Conservation (phyloP, 2,113 vertebrate genomes). For the Spizaetus ornatus region DNA sequence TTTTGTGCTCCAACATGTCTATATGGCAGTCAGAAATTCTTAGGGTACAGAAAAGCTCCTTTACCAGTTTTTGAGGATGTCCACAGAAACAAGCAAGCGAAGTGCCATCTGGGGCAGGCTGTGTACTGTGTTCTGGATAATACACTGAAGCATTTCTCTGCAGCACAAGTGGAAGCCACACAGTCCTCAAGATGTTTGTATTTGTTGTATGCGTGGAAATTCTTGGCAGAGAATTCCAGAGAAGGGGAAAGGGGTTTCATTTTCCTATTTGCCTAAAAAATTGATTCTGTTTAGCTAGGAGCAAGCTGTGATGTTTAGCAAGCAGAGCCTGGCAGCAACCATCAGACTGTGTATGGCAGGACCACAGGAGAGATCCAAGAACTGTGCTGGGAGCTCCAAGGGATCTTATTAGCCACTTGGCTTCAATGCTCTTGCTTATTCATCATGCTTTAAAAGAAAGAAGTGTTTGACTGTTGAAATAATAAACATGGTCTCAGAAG, state of each 20-base stretch:
- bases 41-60: not conserved
- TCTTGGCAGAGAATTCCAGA: not conserved
- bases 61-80: not conserved
- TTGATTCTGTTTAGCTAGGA: not conserved
- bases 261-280: not conserved
- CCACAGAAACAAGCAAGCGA: no score
- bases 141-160: accelerated
- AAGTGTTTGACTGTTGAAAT: not conserved
- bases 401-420: no score
- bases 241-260: not conserved
- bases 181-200: not conserved
- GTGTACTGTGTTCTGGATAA: no score
- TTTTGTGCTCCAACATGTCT: no score
- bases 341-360: accelerated
- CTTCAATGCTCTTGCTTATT: no score
- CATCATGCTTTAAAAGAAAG: not conserved
- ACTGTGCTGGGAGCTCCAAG: not conserved
- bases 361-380: not conserved
- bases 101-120: not conserved
- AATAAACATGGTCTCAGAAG: not conserved
- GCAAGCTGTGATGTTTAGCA: not conserved
- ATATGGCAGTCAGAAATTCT: no score
- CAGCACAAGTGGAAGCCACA: not conserved
- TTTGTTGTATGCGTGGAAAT: no score
- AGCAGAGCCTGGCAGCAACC: not conserved